Base-by-base conservation (phyloP, 1,140 invertebrate species). In the Brachionus sp. region DNA sequence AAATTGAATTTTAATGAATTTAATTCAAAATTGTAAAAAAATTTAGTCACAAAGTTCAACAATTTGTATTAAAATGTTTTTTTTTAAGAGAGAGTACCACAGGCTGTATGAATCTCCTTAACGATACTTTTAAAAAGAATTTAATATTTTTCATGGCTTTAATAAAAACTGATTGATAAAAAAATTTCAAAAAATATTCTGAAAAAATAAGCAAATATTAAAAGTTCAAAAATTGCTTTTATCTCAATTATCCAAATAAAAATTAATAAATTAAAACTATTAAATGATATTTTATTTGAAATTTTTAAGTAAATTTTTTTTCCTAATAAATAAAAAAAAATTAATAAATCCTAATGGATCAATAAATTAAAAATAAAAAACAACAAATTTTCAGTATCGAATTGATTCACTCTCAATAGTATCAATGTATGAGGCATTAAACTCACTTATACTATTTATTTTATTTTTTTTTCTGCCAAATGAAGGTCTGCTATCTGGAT, bases 361-460 rank as follows among this genome's bases (percentile, higher is more conserved):
- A 66, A 66, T 57, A 19, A 25, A 57, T 57, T 57, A 23, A 57
- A 19, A 57, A 57, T n/a, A 57, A 16, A 50, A 50, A n/a, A 50
- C 13, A 50, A 50, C 44, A 50, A 50, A 50, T 6, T 39, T 9
- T 70, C 39, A 70, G 19, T 75, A 46, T 75, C 70, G 6, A 13
- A 46, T 19, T 75, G 70, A 75, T 75, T 75, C 70, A 46, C 70
- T 75, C 2, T 75, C 39, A 19, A 75, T 75, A 46, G 39, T 23
- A 2, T 75, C 70, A 12, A 75, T 46, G 19, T 50, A 29, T 1
- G 70, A 75, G 19, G 12, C 70, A 29, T 44, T 33, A 25, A 70
- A 39, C 19, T 70, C 33, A 39, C 66, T 70, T 7, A 70, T 3
- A 70, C 25, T 9, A 46, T 1, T 16, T 5, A 2, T 50, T 42